phyloP scores from a whole-genome alignment of 2,797 vertebrate species.

The Sebastes kiyomatsui region DNA sequence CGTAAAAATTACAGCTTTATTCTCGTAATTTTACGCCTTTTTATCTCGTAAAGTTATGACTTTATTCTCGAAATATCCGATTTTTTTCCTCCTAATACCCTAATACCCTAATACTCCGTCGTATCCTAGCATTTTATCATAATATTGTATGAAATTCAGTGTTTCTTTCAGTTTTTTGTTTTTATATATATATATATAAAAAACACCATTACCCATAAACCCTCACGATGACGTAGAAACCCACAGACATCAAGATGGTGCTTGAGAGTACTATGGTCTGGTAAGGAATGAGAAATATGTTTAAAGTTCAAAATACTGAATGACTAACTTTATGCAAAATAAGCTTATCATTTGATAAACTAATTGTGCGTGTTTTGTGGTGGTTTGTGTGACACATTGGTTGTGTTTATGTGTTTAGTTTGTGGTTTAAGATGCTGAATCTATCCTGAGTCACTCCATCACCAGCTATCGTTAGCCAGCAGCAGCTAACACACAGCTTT shows the following conservation, averaged over 20 bases:
- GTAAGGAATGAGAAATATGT: conserved; percentile 81
- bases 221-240: conserved; percentile 37
- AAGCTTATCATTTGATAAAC: rapidly evolving
- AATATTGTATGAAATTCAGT: neutral
- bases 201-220: conserved; percentile 70
- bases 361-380: rapidly evolving
- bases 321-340: neutral
- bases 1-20: too few relatives aligned
- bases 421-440: neutral
- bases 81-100: too few relatives aligned
- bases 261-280: conserved; percentile 97
- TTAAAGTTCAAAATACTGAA: neutral
- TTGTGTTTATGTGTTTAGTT: neutral
- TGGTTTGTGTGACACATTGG: neutral
- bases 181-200: neutral
- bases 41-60: too few relatives aligned
- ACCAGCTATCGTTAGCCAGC: conserved; percentile 61
- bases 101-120: too few relatives aligned
- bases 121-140: neutral
- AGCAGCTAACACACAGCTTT: conserved; percentile 34
- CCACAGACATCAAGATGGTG: conserved; percentile 86
- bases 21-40: too few relatives aligned
- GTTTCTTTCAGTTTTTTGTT: neutral
- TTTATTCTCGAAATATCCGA: too few relatives aligned
- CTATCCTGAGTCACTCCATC: conserved; percentile 66